Conservation (phyloP, 2,113 vertebrate species). For the Pelvicachromis taeniatus region DNA sequence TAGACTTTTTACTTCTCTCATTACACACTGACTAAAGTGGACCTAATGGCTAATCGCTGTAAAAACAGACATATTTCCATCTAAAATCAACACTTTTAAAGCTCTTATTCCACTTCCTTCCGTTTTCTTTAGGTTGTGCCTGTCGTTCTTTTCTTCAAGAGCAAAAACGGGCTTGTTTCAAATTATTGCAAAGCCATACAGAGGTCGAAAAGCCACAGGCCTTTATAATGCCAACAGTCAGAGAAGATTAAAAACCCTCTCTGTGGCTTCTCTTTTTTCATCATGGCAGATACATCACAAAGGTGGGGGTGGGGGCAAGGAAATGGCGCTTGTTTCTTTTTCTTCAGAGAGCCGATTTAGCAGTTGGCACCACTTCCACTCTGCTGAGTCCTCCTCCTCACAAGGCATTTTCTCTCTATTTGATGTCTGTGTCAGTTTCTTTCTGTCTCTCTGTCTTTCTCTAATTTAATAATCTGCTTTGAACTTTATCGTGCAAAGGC, state of each 20-base stretch:
- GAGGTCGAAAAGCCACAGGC: slow-evolving; percentile 24
- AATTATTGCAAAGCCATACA: slow-evolving; percentile 45
- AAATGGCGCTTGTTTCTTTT: slow-evolving; percentile 35
- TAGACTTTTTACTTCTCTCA: slow-evolving; percentile 7
- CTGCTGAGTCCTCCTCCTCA: slow-evolving; percentile 47
- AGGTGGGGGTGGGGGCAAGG: slow-evolving; percentile 21
- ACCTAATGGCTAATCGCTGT: neutral
- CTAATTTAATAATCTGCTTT: slow-evolving; percentile 74
- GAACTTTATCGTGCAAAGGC: slow-evolving; percentile 56
- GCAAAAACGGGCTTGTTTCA: slow-evolving; percentile 16
- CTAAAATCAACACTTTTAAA: neutral
- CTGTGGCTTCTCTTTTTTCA: slow-evolving; percentile 35
- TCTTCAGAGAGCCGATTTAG: slow-evolving; percentile 51
- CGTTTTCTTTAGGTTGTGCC: neutral
- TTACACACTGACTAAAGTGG: slow-evolving; percentile 1
- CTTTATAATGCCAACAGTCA: slow-evolving; percentile 42
- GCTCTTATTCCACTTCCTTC: neutral
- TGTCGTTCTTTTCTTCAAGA: neutral
- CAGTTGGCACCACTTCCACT: slow-evolving; percentile 58
- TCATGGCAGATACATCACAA: slow-evolving; percentile 64
- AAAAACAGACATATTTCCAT: neutral
- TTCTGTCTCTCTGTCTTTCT: slow-evolving; percentile 62
- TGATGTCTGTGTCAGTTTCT: slow-evolving; percentile 70
- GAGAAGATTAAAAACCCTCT: slow-evolving; percentile 62
- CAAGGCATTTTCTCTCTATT: slow-evolving; percentile 45